These are phyloP conservation scores for Anneissia japonica DNA, from an alignment of 35 echinoderm and acorn worm species.

Conservation along the genomic window DNA sequence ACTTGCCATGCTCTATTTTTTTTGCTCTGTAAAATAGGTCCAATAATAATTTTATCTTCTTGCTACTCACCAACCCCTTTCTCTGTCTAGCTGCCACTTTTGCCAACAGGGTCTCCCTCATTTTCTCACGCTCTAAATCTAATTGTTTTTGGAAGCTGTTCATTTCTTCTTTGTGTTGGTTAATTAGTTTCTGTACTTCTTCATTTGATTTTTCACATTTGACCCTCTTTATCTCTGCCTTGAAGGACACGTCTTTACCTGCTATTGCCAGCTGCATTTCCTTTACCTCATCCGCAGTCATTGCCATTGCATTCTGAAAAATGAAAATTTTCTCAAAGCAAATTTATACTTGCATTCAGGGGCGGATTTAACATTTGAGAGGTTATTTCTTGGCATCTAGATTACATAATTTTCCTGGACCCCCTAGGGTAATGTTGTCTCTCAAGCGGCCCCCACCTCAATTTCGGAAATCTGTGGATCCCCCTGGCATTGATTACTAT, in stretches of 20 bases:
- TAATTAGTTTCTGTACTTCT: constrained; percentile 49
- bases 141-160: constrained; percentile 51
- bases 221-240: constrained; percentile 43
- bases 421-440: too few relatives aligned
- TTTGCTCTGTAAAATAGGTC: too few relatives aligned
- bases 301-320: not conserved
- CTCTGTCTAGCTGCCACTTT: constrained; percentile 59
- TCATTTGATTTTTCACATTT: constrained; percentile 40
- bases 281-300: constrained; percentile 76
- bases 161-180: constrained; percentile 66
- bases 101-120: constrained; percentile 55
- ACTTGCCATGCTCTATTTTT: too few relatives aligned
- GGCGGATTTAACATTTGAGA: too few relatives aligned
- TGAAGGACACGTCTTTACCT: constrained; percentile 56
- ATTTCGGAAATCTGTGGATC: too few relatives aligned
- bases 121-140: constrained; percentile 60
- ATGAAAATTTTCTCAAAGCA: too few relatives aligned
- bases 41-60: too few relatives aligned
- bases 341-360: too few relatives aligned
- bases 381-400: too few relatives aligned
- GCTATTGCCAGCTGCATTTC: constrained; percentile 75
- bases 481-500: too few relatives aligned
- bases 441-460: too few relatives aligned
- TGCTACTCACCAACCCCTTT: constrained; percentile 1
- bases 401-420: too few relatives aligned